These are phyloP conservation scores for Syrista parreyssii DNA, from an alignment of 2,888 invertebrate species.

Conservation along the genomic window DNA sequence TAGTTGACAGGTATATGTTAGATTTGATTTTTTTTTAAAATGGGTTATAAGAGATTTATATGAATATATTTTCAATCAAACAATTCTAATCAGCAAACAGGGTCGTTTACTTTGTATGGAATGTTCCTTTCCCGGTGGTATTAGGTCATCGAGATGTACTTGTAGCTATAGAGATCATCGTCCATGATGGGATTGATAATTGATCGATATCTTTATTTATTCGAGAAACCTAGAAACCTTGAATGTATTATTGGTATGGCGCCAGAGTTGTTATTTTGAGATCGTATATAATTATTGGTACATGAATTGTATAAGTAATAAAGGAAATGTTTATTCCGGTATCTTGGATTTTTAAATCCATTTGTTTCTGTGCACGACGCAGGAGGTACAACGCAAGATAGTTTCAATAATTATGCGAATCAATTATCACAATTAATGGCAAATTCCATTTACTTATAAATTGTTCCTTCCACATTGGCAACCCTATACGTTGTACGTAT, in stretches of 20 bases:
- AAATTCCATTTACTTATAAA: constrained; percentile 24
- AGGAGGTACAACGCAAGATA: neutral
- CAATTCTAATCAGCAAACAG: too few species aligned
- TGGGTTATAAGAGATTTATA: neutral
- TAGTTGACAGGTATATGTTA: neutral
- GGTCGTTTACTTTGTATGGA: too few species aligned
- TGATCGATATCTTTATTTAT: constrained; percentile 17
- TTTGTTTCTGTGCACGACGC: neutral
- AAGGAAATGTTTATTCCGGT: neutral
- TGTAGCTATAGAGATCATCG: neutral
- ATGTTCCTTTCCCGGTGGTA: constrained; percentile 39
- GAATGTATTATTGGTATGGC: constrained; percentile 14
- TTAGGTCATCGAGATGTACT: neutral
- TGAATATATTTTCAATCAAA: neutral
- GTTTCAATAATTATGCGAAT: constrained; percentile 34
- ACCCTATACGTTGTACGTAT: neutral
- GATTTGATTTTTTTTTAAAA: neutral
- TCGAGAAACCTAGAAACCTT: constrained; percentile 37
- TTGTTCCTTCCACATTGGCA: neutral
- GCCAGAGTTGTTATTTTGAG: neutral
- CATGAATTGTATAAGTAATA: neutral
- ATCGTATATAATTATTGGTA: neutral
- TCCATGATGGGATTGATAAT: neutral
- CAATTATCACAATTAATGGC: constrained; percentile 55
- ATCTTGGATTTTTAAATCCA: neutral